These are phyloP conservation scores for Macroglossus sobrinus DNA, from an alignment of 2,113 vertebrate species.

Conservation along the genomic window DNA sequence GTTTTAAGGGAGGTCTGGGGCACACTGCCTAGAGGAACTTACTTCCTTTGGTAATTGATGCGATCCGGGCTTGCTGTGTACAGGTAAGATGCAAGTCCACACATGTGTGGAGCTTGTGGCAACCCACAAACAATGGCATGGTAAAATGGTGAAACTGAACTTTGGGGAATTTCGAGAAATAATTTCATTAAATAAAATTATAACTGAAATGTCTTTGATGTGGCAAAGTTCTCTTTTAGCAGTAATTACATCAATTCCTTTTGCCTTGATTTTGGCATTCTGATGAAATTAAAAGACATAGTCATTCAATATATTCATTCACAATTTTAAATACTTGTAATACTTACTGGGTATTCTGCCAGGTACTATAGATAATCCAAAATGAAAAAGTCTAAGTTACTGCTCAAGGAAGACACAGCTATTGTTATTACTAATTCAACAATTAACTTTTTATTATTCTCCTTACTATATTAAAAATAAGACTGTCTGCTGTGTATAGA, in stretches of 20 bases:
- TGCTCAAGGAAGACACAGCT: not conserved
- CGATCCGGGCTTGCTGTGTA: not conserved
- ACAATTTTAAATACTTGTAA: not conserved
- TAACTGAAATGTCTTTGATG: not conserved
- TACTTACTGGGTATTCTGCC: not conserved
- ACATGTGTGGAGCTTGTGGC: not conserved
- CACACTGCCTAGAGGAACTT: not conserved
- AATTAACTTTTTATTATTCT: not conserved
- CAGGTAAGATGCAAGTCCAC: not conserved
- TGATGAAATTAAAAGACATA: not conserved
- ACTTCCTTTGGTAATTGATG: not conserved
- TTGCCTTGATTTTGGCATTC: not conserved
- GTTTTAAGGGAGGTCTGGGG: not conserved
- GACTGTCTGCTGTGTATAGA: not conserved
- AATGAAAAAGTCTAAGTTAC: not conserved
- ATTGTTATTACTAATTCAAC: not conserved
- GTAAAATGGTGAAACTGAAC: not conserved
- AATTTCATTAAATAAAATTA: not conserved
- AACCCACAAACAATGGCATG: not conserved
- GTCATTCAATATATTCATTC: not conserved
- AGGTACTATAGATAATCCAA: not conserved
- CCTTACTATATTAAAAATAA: not conserved
- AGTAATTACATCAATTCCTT: not conserved
- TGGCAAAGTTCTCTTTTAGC: not conserved
- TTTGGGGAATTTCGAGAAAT: constrained; percentile 21